Percentiles rank a stretch among this genome's conserved stretches.
phyloP scores from a whole-genome alignment of 1,140 invertebrate genomes.

The Megathymus violae region DNA sequence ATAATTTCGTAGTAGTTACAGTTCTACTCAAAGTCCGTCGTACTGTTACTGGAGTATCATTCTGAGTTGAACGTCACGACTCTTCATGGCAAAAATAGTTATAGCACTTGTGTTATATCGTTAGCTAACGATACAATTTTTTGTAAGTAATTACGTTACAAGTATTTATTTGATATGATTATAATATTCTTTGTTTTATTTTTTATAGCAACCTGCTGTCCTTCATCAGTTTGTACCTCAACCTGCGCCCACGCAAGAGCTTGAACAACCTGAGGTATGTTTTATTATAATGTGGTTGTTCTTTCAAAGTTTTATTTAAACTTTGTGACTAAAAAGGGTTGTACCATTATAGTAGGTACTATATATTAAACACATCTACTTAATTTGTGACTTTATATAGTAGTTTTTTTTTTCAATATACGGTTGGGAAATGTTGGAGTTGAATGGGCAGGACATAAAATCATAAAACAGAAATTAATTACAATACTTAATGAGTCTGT shows the following conservation, averaged over 20 bases:
- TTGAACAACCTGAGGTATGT: slow-evolving; percentile 74
- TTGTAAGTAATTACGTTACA: no score
- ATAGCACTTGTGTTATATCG: no score
- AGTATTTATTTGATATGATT: slow-evolving; percentile 4
- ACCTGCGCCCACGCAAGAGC: slow-evolving; percentile 70
- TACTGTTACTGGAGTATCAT: no score
- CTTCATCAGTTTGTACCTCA: slow-evolving; percentile 77
- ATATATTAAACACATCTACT: no score
- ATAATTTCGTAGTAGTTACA: no score
- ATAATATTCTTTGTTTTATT: slow-evolving; percentile 20
- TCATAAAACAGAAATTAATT: neutral
- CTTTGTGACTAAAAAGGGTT: no score
- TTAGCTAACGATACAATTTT: no score
- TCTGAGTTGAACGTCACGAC: no score
- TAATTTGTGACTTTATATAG: neutral
- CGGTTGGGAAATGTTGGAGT: neutral
- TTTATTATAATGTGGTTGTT: neutral
- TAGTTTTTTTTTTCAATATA: neutral
- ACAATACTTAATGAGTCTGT: neutral
- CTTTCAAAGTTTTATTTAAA: neutral
- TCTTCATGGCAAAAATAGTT: no score
- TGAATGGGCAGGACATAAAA: neutral
- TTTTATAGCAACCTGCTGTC: slow-evolving; percentile 60
- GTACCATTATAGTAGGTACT: no score
- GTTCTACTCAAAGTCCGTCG: no score